Evolutionary conservation across 2,113 vertebrate genomes (phyloP).

Genomic region (Onychostoma macrolepis): DNA sequence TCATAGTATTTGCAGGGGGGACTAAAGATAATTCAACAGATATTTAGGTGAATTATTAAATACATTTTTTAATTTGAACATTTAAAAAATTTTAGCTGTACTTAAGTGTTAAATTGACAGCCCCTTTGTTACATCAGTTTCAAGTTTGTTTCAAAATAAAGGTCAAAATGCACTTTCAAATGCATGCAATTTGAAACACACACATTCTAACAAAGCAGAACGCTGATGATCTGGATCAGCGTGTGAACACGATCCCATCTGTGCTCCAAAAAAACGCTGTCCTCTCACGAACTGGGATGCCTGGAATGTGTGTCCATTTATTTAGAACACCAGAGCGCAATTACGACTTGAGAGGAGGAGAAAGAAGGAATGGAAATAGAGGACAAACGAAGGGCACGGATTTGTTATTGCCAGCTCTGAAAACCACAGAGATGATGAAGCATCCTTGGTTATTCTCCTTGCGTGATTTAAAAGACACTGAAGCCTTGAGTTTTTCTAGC

Average conservation of each 20-base stretch:
- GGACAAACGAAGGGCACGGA: conserved; percentile 29
- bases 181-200: neutral
- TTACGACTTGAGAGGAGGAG: conserved; percentile 34
- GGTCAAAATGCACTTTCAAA: neutral
- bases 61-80: neutral
- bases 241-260: conserved; percentile 43
- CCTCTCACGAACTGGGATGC: conserved; percentile 37
- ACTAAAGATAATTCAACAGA: neutral
- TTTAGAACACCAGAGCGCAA: conserved; percentile 54
- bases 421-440: conserved; percentile 50
- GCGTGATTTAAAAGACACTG: conserved; percentile 36
- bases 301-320: conserved; percentile 54
- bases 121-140: neutral
- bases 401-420: conserved; percentile 52
- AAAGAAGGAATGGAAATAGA: neutral
- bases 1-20: neutral
- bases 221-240: conserved; percentile 15
- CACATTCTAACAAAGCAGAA: neutral
- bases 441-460: conserved; percentile 42
- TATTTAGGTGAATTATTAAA: neutral
- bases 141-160: neutral
- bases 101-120: neutral
- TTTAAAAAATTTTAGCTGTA: neutral
- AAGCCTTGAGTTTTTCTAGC: conserved; percentile 57
- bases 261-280: conserved; percentile 39